Base-by-base conservation (phyloP, 2,888 invertebrate species). In the Dermolepida albohirtum region DNA sequence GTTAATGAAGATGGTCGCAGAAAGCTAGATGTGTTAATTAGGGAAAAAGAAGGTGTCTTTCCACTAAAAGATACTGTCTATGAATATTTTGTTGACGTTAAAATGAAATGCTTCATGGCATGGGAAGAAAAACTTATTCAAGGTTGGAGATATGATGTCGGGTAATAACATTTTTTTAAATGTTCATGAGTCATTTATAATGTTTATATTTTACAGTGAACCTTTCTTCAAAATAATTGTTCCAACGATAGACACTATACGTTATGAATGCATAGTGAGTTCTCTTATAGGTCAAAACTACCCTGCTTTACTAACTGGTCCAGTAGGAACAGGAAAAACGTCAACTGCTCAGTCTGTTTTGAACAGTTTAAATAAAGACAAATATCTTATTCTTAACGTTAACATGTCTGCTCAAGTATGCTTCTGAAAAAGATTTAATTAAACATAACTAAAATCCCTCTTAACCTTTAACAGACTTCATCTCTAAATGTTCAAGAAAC, bases 261-360 rank as follows among this genome's bases (percentile, higher is more conserved):
- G 96, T 7, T 94, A 96, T 78, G 89, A 93, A 78, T 89, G 87
- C 76, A 84, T 96, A 4, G 89, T 93, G 0, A 86, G 88, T 8
- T 85, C 88, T 6, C 86, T 94, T 70, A 80, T 95, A 64, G 81
- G 82, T 40, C 84, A 87, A 5, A 89, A 90, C 0, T 86, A 86
- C 79, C 94, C 95, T 0, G 91, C 93, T 4, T 83, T 96, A 74
- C 81, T 96, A 43, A 90, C 92, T 0, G 96, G 96, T 0, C 90
- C 93, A 34, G 93, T 94, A 0, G 96, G 96, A n/a, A 94, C 94
- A 0, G 93, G 93, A 10, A 93, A 96, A 84, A 94, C 95, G 0
- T 94, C 91, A 10, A 90, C 92, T 11, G 90, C 93, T 0, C 89
- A 90, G 70, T 89, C 88, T 69, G 91, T 92, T 0, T 81, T 93